Conservation (phyloP, 35 echinoderm and acorn worm genomes). For the Ptychodera flava region DNA sequence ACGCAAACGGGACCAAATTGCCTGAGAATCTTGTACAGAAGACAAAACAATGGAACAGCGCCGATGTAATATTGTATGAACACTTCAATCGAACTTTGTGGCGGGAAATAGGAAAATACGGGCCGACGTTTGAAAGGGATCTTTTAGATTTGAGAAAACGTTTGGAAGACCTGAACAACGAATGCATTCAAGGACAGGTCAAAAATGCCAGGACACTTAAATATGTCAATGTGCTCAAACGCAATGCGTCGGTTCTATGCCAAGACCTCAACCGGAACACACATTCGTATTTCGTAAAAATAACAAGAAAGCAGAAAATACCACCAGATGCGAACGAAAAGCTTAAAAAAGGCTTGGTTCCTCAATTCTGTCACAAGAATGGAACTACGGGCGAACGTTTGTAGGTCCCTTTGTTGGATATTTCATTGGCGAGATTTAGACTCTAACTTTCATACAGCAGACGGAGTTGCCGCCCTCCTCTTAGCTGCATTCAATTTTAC, state of each 20-base stretch:
- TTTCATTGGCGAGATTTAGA: not conserved
- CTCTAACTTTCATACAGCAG: not conserved
- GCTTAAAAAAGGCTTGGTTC: not conserved
- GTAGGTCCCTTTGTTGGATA: not conserved
- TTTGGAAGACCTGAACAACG: too few relatives aligned
- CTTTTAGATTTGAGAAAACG: conserved; percentile 38
- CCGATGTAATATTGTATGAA: conserved; percentile 27
- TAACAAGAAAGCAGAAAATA: not conserved
- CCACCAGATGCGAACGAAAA: not conserved
- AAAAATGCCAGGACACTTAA: not conserved
- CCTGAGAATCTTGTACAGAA: not conserved
- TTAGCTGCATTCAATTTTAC: too few relatives aligned
- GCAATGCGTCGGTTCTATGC: not conserved
- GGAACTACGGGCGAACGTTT: not conserved
- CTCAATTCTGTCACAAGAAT: not conserved
- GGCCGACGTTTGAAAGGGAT: conserved; percentile 28
- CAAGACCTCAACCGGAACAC: not conserved
- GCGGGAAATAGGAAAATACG: conserved; percentile 37
- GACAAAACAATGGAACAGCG: conserved; percentile 38
- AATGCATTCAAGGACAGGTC: too few relatives aligned
- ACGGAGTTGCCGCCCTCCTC: too few relatives aligned
- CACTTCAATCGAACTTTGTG: conserved; percentile 54
- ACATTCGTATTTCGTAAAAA: not conserved
- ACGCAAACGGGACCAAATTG: not conserved
- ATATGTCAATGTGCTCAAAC: not conserved